phyloP scores from a whole-genome alignment of 2,113 vertebrate species.

The Mohoua ochrocephala region DNA sequence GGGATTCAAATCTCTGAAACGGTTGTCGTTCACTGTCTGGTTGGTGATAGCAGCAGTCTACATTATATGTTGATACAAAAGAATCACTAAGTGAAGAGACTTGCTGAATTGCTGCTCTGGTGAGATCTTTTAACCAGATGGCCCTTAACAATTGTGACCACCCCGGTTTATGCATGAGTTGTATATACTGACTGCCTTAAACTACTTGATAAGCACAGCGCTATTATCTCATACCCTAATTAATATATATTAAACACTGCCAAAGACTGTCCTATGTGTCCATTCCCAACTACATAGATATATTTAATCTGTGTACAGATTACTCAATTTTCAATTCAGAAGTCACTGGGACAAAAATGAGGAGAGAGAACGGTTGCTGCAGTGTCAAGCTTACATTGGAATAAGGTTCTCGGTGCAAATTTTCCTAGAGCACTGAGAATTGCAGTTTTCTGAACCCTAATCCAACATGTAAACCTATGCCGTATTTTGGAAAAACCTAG shows the following conservation, averaged over 20 bases:
- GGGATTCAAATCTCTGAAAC: not conserved
- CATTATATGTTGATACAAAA: rapidly evolving
- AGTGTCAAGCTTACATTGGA: too few relatives aligned
- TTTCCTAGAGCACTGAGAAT: too few relatives aligned
- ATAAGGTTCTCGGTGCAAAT: too few relatives aligned
- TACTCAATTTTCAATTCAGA: not conserved
- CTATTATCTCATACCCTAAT: not conserved
- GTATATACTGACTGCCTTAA: not conserved
- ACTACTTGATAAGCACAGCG: not conserved
- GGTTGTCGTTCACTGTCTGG: not conserved
- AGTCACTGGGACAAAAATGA: not conserved
- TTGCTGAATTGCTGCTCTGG: not conserved
- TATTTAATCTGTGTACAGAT: not conserved
- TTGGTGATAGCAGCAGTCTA: not conserved
- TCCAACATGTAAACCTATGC: too few relatives aligned
- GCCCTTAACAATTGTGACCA: not conserved
- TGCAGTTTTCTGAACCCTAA: too few relatives aligned
- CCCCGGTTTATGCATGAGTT: not conserved
- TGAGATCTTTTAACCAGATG: not conserved
- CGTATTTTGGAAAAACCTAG: too few relatives aligned
- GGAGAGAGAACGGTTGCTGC: too few relatives aligned
- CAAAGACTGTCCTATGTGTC: not conserved
- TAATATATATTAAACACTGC: not conserved
- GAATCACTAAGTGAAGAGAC: not conserved
- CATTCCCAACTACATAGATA: not conserved